Conservation (phyloP, 2,888 invertebrate species). For the Autographa pulchrina region DNA sequence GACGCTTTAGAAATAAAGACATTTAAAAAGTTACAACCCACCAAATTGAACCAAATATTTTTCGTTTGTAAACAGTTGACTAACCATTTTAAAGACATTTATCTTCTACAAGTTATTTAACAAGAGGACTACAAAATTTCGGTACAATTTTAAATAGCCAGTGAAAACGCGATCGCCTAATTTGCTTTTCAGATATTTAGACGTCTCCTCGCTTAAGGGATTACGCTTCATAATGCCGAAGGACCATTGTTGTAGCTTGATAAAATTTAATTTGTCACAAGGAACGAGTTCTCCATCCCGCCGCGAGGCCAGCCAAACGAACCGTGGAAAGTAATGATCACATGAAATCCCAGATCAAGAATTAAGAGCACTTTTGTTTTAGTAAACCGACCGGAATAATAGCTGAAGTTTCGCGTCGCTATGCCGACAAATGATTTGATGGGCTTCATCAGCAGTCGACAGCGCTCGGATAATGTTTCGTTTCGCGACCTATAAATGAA, state of each 20-base stretch:
- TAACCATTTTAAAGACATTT: conserved; percentile 41
- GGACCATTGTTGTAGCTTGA: conserved; percentile 73
- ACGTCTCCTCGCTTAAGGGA: conserved; percentile 68
- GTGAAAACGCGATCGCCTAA: conserved; percentile 68
- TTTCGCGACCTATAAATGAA: conserved; percentile 69
- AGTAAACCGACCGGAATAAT: conserved; percentile 85
- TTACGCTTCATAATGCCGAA: conserved; percentile 71
- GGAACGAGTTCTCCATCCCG: conserved; percentile 63
- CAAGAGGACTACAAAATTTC: conserved; percentile 52
- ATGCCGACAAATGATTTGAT: conserved; percentile 85
- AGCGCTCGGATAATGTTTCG: conserved; percentile 79
- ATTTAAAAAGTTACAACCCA: background rate
- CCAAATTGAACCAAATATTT: conserved; percentile 38
- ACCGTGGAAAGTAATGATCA: conserved; percentile 81
- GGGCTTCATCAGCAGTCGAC: conserved; percentile 80
- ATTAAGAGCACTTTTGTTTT: conserved; percentile 85
- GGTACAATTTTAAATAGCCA: conserved; percentile 68
- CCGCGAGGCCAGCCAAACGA: conserved; percentile 73
- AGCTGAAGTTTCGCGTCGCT: conserved; percentile 81
- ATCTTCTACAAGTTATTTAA: conserved; percentile 56
- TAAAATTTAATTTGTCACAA: conserved; percentile 79
- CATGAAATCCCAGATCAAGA: conserved; percentile 84
- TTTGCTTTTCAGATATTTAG: conserved; percentile 71
- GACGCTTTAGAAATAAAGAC: background rate
- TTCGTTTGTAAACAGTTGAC: conserved; percentile 34